These are phyloP conservation scores for Tachysurus vachellii DNA, from an alignment of 2,113 vertebrate species.

Conservation along the genomic window DNA sequence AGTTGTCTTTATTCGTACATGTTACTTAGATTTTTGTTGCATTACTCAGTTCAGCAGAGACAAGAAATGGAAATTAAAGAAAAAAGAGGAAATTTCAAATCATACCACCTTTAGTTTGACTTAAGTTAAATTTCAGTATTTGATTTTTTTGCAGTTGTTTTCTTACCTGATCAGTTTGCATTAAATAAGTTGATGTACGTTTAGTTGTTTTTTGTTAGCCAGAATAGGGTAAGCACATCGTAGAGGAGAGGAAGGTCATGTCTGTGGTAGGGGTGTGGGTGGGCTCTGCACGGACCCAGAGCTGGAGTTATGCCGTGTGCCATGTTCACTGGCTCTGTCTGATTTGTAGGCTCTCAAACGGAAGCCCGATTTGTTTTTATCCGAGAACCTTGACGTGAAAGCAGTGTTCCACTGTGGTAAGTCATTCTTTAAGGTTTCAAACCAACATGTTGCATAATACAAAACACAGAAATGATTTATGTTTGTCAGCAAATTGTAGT, in stretches of 20 bases:
- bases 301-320: conserved; percentile 51
- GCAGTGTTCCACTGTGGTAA: conserved; percentile 98
- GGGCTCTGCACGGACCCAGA: conserved; percentile 43
- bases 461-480: not conserved
- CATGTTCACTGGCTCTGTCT: conserved; percentile 76
- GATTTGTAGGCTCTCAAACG: conserved; percentile 94
- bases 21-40: conserved; percentile 80
- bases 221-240: conserved; percentile 58
- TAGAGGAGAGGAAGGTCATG: conserved; percentile 53
- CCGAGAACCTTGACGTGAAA: conserved; percentile 94
- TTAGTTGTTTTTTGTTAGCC: conserved; percentile 58
- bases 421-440: conserved; percentile 57
- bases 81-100: conserved; percentile 59
- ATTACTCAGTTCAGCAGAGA: conserved; percentile 73
- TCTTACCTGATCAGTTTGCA: conserved; percentile 75
- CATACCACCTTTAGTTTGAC: conserved; percentile 77
- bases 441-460: not conserved
- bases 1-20: conserved; percentile 81
- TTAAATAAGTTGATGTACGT: conserved; percentile 68
- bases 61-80: conserved; percentile 54
- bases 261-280: conserved; percentile 62
- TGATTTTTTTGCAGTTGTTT: conserved; percentile 75
- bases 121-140: conserved; percentile 77
- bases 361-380: conserved; percentile 97
- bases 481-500: not conserved